Evolutionary conservation across 1,140 invertebrate genomes (phyloP).

Genomic region (Drosophila sp.): DNA sequence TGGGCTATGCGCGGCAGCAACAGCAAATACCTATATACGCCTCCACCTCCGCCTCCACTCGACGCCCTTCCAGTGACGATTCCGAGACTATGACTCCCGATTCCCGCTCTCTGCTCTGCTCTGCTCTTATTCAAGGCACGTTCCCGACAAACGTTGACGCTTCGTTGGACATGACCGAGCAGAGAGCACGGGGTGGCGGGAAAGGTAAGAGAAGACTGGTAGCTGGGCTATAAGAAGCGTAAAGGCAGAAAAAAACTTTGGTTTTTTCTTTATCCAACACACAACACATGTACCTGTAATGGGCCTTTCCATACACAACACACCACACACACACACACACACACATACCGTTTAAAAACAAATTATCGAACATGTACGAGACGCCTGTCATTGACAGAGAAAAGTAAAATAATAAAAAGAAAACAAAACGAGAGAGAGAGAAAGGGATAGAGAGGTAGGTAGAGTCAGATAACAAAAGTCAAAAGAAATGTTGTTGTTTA

Average conservation of each 20-base stretch:
- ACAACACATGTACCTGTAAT: slow-evolving; percentile 65
- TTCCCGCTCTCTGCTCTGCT: slow-evolving; percentile 10
- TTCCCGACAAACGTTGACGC: slow-evolving; percentile 73
- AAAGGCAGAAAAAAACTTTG: slow-evolving; percentile 57
- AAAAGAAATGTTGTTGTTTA: slow-evolving; percentile 40
- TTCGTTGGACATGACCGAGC: slow-evolving; percentile 55
- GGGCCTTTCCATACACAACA: slow-evolving; percentile 55
- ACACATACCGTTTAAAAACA: slow-evolving; percentile 74
- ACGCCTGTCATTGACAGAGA: slow-evolving; percentile 62
- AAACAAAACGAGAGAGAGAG: background rate
- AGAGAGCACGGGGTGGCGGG: slow-evolving; percentile 25
- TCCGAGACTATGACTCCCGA: background rate
- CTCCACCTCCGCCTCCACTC: slow-evolving; percentile 16
- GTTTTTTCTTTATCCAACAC: slow-evolving; percentile 49
- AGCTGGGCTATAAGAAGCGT: background rate
- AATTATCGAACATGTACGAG: slow-evolving; percentile 75
- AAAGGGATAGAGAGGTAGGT: slow-evolving; percentile 55
- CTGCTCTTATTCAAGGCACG: slow-evolving; percentile 73
- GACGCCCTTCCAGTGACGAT: background rate
- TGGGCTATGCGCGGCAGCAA: slow-evolving; percentile 38
- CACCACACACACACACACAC: slow-evolving; percentile 57
- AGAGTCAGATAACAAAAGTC: slow-evolving; percentile 52
- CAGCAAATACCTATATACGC: slow-evolving; percentile 15
- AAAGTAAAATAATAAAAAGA: slow-evolving; percentile 65
- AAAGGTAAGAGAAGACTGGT: slow-evolving; percentile 15